Conservation (phyloP, 2,113 vertebrate genomes). For the Heterochromis multidens region DNA sequence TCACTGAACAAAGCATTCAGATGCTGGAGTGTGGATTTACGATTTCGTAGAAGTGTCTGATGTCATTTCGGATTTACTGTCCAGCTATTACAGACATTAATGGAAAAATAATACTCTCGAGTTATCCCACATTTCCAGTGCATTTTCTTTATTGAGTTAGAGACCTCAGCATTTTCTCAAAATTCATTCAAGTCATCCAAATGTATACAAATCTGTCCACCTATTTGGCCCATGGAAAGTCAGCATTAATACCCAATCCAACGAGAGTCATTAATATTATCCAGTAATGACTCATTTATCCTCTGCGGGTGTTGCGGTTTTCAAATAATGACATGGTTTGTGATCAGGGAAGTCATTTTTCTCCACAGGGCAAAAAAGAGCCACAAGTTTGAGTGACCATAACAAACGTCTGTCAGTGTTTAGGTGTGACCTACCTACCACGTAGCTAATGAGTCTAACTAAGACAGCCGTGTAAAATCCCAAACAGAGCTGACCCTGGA, state of each 20-base stretch:
- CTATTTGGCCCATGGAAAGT: slow-evolving; percentile 10
- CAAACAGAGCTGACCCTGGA: slow-evolving; percentile 30
- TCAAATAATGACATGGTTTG: slow-evolving; percentile 49
- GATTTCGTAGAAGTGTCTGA: not conserved
- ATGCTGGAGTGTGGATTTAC: not conserved
- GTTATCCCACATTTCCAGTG: not conserved
- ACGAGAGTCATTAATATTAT: slow-evolving; percentile 35
- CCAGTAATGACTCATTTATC: slow-evolving; percentile 50
- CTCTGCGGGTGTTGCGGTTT: slow-evolving; percentile 30
- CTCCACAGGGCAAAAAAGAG: slow-evolving; percentile 12
- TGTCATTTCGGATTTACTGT: slow-evolving; percentile 16
- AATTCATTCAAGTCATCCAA: slow-evolving; percentile 23
- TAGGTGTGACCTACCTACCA: slow-evolving; percentile 39
- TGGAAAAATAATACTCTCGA: not conserved
- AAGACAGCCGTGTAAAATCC: slow-evolving; percentile 45
- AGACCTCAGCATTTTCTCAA: not conserved
- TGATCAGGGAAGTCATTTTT: slow-evolving; percentile 41
- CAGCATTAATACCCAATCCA: slow-evolving; percentile 5
- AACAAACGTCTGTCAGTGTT: slow-evolving; percentile 35
- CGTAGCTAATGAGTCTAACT: slow-evolving; percentile 25
- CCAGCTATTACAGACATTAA: slow-evolving; percentile 3
- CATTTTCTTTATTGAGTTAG: slow-evolving; percentile 20
- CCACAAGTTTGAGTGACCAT: slow-evolving; percentile 15
- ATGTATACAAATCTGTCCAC: slow-evolving; percentile 35
- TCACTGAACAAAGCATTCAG: slow-evolving; percentile 14